These are phyloP conservation scores for Epistrophella euchroma DNA, from an alignment of 2,888 invertebrate species.

Conservation along the genomic window DNA sequence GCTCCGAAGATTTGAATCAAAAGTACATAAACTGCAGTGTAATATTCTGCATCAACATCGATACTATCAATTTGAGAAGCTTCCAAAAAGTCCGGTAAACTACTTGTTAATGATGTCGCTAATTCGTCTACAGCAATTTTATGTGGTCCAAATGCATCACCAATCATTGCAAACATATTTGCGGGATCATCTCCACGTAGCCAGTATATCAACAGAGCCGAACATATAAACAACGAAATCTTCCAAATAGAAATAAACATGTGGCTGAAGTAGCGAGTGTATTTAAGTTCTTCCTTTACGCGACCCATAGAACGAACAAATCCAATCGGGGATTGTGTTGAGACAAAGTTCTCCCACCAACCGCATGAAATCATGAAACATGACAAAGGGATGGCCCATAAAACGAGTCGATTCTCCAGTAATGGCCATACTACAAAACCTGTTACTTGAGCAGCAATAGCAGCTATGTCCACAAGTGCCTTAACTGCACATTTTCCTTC, in stretches of 20 bases:
- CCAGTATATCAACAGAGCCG: slow-evolving; percentile 89
- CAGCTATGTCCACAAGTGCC: slow-evolving; percentile 92
- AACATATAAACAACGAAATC: slow-evolving; percentile 90
- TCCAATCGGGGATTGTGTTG: slow-evolving; percentile 91
- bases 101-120: slow-evolving; percentile 81
- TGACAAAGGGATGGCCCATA: slow-evolving; percentile 94
- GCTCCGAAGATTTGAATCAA: slow-evolving; percentile 92
- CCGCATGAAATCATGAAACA: slow-evolving; percentile 94
- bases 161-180: slow-evolving; percentile 90
- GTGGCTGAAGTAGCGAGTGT: slow-evolving; percentile 94
- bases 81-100: slow-evolving; percentile 90
- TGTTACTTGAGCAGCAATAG: slow-evolving; percentile 94
- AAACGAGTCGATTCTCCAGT: slow-evolving; percentile 89
- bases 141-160: slow-evolving; percentile 90
- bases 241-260: slow-evolving; percentile 97
- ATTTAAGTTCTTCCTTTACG: slow-evolving; percentile 91
- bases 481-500: slow-evolving; percentile 91
- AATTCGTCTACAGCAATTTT: slow-evolving; percentile 90
- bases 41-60: slow-evolving; percentile 88
- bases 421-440: slow-evolving; percentile 97
- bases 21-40: slow-evolving; percentile 90
- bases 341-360: slow-evolving; percentile 99
- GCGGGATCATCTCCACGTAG: slow-evolving; percentile 90
- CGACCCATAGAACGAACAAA: slow-evolving; percentile 89
- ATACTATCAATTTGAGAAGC: slow-evolving; percentile 90